Evolutionary conservation across 30 jellyfish, hydroid and myxozoan genomes (phyloP).

Genomic region (Chrysaora quinquecirrha): DNA sequence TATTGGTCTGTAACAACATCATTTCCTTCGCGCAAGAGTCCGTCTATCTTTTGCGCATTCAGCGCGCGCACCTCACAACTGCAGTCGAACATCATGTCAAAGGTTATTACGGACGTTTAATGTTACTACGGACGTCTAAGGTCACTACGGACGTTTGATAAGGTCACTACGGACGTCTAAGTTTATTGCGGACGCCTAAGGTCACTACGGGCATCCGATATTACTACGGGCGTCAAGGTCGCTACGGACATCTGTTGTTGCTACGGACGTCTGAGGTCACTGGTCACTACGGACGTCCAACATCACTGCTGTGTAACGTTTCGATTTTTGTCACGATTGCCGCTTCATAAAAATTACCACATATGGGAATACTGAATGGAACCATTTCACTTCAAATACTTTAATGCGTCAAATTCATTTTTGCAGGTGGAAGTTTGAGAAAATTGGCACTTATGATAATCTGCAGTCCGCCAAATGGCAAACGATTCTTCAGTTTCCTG

Average conservation of each 20-base stretch:
- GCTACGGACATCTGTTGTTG: background rate
- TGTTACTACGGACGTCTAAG: background rate
- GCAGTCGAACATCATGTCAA: constrained; percentile 4
- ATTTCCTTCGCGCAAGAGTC: no score
- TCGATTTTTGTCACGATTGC: constrained; percentile 15
- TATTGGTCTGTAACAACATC: no score
- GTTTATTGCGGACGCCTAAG: background rate
- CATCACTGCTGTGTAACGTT: constrained; percentile 1
- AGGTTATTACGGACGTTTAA: background rate
- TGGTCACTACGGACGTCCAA: constrained; percentile 2
- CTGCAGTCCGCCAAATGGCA: no score
- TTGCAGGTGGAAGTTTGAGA: background rate
- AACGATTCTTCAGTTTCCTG: no score
- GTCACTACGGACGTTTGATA: constrained; percentile 2
- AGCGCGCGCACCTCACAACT: constrained; percentile 23
- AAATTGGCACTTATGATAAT: no score
- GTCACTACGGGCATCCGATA: background rate
- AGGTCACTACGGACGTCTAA: constrained; percentile 4
- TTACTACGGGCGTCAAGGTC: background rate
- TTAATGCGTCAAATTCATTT: background rate
- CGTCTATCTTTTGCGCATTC: constrained; percentile 16
- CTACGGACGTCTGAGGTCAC: constrained; percentile 5
- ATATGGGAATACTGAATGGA: background rate
- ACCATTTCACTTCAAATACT: background rate
- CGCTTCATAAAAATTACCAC: background rate